These are phyloP conservation scores for Aptenodytes forsteri DNA, from an alignment of 2,113 vertebrate genomes.

Conservation along the genomic window DNA sequence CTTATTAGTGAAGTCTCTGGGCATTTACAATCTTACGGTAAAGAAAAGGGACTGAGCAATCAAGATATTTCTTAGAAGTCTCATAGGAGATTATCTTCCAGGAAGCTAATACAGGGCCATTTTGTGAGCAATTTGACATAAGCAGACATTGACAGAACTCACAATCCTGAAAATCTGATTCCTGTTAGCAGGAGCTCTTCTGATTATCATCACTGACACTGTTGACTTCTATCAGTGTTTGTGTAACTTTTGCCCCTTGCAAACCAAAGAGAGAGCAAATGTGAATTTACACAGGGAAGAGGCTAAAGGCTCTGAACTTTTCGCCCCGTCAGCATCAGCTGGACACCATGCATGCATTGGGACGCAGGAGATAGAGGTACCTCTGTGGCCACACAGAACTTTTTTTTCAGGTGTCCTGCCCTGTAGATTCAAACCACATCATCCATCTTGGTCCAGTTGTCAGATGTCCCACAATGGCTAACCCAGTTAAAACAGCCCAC, in stretches of 20 bases:
- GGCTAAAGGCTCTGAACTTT: not conserved
- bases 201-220: not conserved
- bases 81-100: not conserved
- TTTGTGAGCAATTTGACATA: not conserved
- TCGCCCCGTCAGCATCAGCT: not conserved
- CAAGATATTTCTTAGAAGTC: not conserved
- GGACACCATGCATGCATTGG: not conserved
- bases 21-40: not conserved
- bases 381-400: not conserved
- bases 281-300: not conserved
- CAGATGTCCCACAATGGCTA: not conserved
- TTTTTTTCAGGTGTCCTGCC: not conserved
- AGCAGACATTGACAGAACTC: not conserved
- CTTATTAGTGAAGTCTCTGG: not conserved
- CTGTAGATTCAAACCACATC: not conserved
- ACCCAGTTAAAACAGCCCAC: not conserved
- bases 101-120: not conserved
- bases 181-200: not conserved
- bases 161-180: not conserved
- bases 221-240: not conserved
- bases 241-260: not conserved
- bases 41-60: not conserved
- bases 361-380: not conserved
- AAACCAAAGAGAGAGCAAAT: not conserved
- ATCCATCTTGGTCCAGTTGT: not conserved